These are phyloP conservation scores for Drosophila albomicans DNA, from an alignment of 1,140 invertebrate species.

Conservation along the genomic window DNA sequence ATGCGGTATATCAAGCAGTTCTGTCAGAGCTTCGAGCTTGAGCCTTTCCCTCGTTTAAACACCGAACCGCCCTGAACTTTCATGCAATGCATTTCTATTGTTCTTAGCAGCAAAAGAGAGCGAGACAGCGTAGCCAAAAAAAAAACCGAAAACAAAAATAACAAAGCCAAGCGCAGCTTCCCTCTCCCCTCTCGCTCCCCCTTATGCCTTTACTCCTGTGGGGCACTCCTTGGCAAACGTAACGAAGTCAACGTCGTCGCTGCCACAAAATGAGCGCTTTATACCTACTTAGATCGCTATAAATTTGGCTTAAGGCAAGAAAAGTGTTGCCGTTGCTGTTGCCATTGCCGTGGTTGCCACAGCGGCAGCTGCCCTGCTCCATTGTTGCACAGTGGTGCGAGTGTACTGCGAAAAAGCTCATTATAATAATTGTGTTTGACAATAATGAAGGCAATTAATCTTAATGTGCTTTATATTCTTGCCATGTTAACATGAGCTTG, in stretches of 20 bases:
- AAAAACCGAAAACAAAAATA: constrained; percentile 37
- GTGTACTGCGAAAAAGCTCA: background rate
- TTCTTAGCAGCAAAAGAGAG: constrained; percentile 54
- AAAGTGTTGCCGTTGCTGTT: constrained; percentile 68
- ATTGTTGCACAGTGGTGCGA: constrained; percentile 53
- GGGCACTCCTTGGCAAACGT: constrained; percentile 78
- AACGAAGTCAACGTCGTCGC: constrained; percentile 63
- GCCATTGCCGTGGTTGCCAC: constrained; percentile 9
- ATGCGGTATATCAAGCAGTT: background rate
- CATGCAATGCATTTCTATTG: constrained; percentile 79
- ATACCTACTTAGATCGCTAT: constrained; percentile 83
- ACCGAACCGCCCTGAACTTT: constrained; percentile 51
- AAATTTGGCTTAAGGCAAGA: constrained; percentile 83
- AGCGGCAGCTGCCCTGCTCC: constrained; percentile 27
- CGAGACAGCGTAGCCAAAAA: constrained; percentile 32
- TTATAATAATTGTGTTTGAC: constrained; percentile 1
- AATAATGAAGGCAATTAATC: background rate
- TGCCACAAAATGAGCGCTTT: constrained; percentile 83
- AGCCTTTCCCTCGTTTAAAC: constrained; percentile 43
- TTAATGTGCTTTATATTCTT: background rate
- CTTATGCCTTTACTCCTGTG: constrained; percentile 56
- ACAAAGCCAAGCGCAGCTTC: constrained; percentile 48
- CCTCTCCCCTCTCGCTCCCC: background rate
- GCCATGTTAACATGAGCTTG: background rate
- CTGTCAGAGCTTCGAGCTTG: background rate